Evolutionary conservation across 2,888 invertebrate genomes (phyloP).

Genomic region (Beris morrisii): DNA sequence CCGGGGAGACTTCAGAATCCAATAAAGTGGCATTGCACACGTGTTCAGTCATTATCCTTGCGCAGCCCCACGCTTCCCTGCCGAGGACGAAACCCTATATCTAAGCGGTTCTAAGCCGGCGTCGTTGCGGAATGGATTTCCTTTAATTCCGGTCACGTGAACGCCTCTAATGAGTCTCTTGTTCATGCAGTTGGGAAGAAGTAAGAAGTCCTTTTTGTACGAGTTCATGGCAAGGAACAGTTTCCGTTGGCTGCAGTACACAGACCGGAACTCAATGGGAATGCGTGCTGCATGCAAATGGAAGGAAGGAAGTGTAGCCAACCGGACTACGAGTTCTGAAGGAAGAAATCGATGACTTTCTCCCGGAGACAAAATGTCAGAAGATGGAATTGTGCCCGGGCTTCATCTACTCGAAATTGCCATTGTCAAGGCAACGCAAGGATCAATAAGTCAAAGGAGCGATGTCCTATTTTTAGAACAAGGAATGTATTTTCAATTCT

Average conservation of each 20-base stretch:
- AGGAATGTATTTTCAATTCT: too few species aligned
- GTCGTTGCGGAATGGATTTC: slow-evolving; percentile 33
- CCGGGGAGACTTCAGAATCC: slow-evolving; percentile 27
- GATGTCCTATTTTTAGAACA: not conserved
- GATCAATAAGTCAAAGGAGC: slow-evolving; percentile 34
- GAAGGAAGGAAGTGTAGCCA: not conserved
- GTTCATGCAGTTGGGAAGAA: slow-evolving; percentile 1
- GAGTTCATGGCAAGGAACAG: slow-evolving; percentile 4
- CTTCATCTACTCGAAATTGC: slow-evolving; percentile 6
- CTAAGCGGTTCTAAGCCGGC: slow-evolving; percentile 18
- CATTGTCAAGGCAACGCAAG: slow-evolving; percentile 30
- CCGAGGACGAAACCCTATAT: slow-evolving; percentile 3
- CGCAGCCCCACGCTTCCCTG: not conserved
- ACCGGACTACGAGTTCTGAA: not conserved
- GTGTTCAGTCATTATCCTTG: slow-evolving; percentile 28
- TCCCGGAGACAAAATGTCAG: slow-evolving; percentile 17
- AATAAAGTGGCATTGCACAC: slow-evolving; percentile 27
- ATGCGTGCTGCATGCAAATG: slow-evolving; percentile 29
- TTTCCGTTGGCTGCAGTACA: slow-evolving; percentile 24
- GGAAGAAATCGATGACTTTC: slow-evolving; percentile 17
- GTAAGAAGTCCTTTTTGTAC: slow-evolving; percentile 2
- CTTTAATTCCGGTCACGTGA: slow-evolving; percentile 40
- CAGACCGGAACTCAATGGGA: slow-evolving; percentile 20
- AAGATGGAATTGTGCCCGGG: not conserved
- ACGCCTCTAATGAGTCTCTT: slow-evolving; percentile 28